A percentile compares a stretch with the other conserved stretches of the same genome.
These are phyloP conservation scores for Euschistus heros DNA, from an alignment of 1,140 invertebrate genomes.

Conservation along the genomic window DNA sequence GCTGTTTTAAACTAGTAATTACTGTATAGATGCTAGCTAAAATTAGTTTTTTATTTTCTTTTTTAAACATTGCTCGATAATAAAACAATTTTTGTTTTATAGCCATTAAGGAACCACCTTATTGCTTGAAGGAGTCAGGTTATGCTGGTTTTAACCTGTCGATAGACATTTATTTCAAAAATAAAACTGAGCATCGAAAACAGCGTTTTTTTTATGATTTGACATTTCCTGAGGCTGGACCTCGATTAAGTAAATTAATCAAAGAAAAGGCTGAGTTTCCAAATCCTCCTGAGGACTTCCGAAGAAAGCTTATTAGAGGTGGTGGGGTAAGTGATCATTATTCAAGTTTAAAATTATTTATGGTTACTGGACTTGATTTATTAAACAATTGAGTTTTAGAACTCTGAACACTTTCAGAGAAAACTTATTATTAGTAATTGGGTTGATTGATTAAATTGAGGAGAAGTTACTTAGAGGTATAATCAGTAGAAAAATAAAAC, in stretches of 20 bases:
- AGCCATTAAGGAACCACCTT: conserved; percentile 87
- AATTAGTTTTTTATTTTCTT: background rate
- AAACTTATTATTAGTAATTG: too few species aligned
- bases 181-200: conserved; percentile 82
- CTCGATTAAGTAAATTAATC: conserved; percentile 50
- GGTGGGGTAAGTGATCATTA: conserved; percentile 52
- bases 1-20: too few species aligned
- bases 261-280: conserved; percentile 69
- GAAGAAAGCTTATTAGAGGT: conserved; percentile 72
- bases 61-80: background rate
- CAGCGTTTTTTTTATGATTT: conserved; percentile 79
- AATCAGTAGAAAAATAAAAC: too few species aligned
- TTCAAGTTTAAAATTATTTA: too few species aligned
- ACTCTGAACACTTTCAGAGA: too few species aligned
- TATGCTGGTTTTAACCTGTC: conserved; percentile 87
- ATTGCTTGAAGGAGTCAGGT: conserved; percentile 78
- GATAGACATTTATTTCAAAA: conserved; percentile 84
- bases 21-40: too few species aligned
- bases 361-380: too few species aligned
- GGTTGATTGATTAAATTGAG: too few species aligned
- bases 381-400: too few species aligned
- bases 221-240: conserved; percentile 53
- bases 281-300: conserved; percentile 81
- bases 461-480: too few species aligned
- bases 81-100: conserved; percentile 32